These are phyloP conservation scores for Carcharodon carcharias DNA, from an alignment of 2,797 vertebrate species.

Conservation along the genomic window DNA sequence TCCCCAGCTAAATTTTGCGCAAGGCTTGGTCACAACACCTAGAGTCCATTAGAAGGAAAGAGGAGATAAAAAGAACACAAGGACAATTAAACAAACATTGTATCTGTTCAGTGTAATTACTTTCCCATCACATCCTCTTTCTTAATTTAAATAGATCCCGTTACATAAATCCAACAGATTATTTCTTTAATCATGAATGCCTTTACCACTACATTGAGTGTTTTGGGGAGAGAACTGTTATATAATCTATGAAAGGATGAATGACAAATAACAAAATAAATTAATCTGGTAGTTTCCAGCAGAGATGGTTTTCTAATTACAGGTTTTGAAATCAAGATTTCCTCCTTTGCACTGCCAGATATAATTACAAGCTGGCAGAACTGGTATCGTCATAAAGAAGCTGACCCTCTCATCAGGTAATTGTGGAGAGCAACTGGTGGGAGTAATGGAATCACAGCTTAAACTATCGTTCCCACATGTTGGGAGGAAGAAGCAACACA, in stretches of 20 bases:
- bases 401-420: background rate
- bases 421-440: background rate
- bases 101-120: background rate
- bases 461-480: background rate
- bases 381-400: background rate
- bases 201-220: background rate
- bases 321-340: background rate
- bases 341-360: background rate
- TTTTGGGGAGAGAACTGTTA: background rate
- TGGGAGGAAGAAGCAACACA: background rate
- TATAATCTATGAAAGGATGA: background rate
- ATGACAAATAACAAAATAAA: background rate
- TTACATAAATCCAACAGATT: background rate
- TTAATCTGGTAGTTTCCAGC: background rate
- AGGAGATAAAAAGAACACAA: background rate
- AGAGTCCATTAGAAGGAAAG: background rate
- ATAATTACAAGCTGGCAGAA: background rate
- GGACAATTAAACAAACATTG: background rate
- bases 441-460: background rate
- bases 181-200: background rate
- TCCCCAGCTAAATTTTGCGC: slow-evolving; percentile 66
- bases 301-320: background rate
- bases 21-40: slow-evolving; percentile 72
- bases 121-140: background rate
- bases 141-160: background rate